Evolutionary conservation across 2,113 vertebrate species (phyloP), one percentile per base, ranked within the genome.

Genomic region (Gavialis gangeticus): DNA sequence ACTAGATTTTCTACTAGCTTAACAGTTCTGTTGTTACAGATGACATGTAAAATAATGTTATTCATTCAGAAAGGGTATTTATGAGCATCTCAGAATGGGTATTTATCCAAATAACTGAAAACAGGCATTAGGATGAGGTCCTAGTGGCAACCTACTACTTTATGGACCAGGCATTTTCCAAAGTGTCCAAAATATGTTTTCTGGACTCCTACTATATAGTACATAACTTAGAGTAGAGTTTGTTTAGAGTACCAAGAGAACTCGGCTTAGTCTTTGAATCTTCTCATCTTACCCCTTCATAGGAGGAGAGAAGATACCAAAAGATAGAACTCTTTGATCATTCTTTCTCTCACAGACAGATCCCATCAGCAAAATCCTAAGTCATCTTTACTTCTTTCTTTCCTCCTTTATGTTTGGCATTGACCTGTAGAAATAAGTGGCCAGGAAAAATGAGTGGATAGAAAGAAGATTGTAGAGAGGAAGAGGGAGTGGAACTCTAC

Each of bases 41-140:
- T 92, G 77, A 78, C 76, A 84, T 82, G 59, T 88, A 76, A 63
- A 93, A 85, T 66, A 88, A 37, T 14, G 90, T 3, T 69, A 6
- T 88, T 89, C 58, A 84, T 92, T 21, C 57, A 76, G 81, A 55
- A 83, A 73, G 18, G 25, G n/a, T 46, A 46, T 46, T 46, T 46
- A 46, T 46, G 46, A 7, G 46, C 9, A 46, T 46, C 46, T 46
- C 76, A 82, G 73, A 84, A 27, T 21, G 55, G 34, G 25, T 82
- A 93, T 89, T 64, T 25, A 27, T 91, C 28, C 89, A 89, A 69
- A 89, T 92, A 77, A 8, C 73, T 75, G 63, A 54, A 83, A 69
- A 54, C 55, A 91, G 69, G 57, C 34, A 21, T 12, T 67, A 37
- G 87, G 83, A 16, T 81, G 54, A 13, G 81, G 25, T 62, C 89